phyloP scores from a whole-genome alignment of 1,140 invertebrate species.

The Drosophila funebris region DNA sequence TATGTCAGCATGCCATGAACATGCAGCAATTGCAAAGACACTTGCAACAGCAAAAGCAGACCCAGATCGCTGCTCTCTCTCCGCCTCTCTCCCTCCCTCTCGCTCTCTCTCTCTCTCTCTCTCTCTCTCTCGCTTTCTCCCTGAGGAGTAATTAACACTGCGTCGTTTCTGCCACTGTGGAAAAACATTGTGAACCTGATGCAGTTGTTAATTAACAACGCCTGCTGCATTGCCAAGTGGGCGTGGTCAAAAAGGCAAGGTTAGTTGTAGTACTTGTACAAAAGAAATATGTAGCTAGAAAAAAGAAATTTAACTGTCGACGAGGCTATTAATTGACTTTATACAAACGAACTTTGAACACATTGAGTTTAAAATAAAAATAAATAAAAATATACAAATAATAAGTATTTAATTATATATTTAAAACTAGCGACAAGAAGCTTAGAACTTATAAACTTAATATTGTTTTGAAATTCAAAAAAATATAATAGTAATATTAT shows the following conservation, averaged over 20 bases:
- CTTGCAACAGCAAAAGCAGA: neutral
- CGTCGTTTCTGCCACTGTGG: constrained; percentile 56
- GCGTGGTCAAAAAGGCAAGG: constrained; percentile 29
- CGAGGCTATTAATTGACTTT: neutral
- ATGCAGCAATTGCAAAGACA: neutral
- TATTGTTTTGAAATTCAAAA: too few species aligned
- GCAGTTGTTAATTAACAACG: constrained; percentile 71
- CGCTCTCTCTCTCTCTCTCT: neutral
- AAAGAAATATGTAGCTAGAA: neutral
- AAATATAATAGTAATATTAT: too few species aligned
- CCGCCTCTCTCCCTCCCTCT: neutral
- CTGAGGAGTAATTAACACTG: constrained; percentile 78
- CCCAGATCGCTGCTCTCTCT: neutral
- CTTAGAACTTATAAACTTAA: too few species aligned
- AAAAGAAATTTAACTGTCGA: neutral
- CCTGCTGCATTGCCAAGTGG: constrained; percentile 45
- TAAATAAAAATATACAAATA: too few species aligned
- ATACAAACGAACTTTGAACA: too few species aligned
- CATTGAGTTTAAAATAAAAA: too few species aligned
- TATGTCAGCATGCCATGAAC: constrained; percentile 57
- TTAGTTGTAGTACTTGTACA: neutral
- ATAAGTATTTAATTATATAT: too few species aligned
- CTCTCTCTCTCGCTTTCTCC: neutral
- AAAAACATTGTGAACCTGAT: constrained; percentile 71
- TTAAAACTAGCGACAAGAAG: too few species aligned